phyloP scores from a whole-genome alignment of 2,113 vertebrate genomes.

The Amazona vittata region DNA sequence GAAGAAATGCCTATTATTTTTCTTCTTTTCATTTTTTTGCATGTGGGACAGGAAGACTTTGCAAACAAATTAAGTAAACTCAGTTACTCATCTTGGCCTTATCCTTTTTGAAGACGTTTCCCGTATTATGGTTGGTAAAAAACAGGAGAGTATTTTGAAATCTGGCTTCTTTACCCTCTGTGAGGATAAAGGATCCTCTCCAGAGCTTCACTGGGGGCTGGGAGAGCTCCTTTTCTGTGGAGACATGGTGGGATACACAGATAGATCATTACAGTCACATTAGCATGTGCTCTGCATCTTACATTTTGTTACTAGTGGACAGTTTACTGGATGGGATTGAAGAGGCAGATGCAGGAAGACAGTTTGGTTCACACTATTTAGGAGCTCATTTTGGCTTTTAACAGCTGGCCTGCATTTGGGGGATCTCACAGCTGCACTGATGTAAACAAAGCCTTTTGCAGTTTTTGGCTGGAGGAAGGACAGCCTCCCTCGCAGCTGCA shows the following conservation, averaged over 20 bases:
- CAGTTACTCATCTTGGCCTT: neutral
- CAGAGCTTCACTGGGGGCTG: neutral
- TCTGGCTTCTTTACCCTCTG: neutral
- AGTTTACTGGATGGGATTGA: neutral
- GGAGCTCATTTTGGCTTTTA: neutral
- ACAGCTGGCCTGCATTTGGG: constrained; percentile 17
- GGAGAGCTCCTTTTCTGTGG: neutral
- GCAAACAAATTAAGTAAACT: neutral
- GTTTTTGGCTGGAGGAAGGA: neutral
- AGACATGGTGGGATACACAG: accelerated
- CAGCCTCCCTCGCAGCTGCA: neutral
- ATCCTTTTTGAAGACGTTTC: neutral
- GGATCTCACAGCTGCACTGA: constrained; percentile 25
- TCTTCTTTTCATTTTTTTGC: neutral
- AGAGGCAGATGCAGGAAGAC: neutral
- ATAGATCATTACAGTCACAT: neutral
- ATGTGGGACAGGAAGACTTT: neutral
- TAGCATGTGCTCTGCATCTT: neutral
- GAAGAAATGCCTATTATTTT: neutral
- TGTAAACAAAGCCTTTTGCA: neutral
- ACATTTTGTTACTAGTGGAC: neutral
- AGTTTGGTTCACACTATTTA: neutral
- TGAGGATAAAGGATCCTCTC: neutral
- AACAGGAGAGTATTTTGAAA: neutral
- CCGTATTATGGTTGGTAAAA: neutral